Base-by-base conservation (phyloP, 2,888 invertebrate species). In the Lymantria monacha region DNA sequence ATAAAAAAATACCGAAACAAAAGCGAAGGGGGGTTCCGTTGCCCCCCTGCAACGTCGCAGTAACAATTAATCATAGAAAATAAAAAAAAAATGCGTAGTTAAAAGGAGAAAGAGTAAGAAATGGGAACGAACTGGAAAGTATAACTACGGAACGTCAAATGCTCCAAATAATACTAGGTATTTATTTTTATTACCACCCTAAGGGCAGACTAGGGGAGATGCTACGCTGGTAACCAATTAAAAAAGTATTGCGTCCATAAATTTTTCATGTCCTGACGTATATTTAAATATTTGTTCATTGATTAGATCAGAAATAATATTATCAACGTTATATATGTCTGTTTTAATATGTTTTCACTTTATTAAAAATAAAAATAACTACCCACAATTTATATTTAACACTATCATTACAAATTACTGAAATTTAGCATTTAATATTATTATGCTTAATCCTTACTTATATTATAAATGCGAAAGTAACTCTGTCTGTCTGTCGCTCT, bases 51-150 rank as follows among this genome's bases (percentile, higher is more conserved):
- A 53, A 76, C 79, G 66, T 78, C 79, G 81, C 85, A 76, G 85
- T 83, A 83, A 88, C 89, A 88, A 91, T 91, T 90, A 90, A 91
- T 91, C 90, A 91, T 90, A 87, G 84, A 86, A 86, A 91, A 90
- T 90, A 90, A 89, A 90, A 90, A n/a, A n/a, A 22, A 89, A 88
- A 88, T 85, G 80, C 79, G 74, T 83, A 87, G 89, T 87, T 88
- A 88, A 90, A 90, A 90, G 87, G 85, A 88, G 86, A 87, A 82
- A 22, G 79, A 88, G 75, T 81, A 85, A 85, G 87, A 83, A 82
- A 82, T 75, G 75, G 76, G 77, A 81, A 74, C 76, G 83, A 83
- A 85, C 81, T 81, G 72, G 83, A 79, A 49, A 43, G 79, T 76
- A n/a, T n/a, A 75, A 78, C 76, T 77, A 79, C 79, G 81, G 67